Conservation (phyloP, 2,113 vertebrate genomes). For the Tachycineta bicolor region DNA sequence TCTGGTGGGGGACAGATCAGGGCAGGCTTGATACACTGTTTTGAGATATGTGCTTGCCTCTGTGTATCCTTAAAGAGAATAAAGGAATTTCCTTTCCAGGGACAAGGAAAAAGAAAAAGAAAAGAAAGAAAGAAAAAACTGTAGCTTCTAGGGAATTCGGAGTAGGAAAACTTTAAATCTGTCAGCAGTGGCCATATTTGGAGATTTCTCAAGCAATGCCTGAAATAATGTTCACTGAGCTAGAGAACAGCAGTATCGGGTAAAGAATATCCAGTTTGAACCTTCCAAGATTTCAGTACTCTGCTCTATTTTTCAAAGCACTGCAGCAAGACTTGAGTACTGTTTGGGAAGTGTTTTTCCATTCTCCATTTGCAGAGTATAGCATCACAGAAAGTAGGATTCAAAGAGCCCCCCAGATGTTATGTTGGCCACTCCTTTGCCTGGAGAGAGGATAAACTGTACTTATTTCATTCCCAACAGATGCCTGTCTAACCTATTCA, state of each 20-base stretch:
- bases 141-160: neutral
- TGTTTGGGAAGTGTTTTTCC: constrained; percentile 15
- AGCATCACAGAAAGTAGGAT: neutral
- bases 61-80: neutral
- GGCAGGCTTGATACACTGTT: neutral
- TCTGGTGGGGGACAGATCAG: neutral
- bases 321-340: neutral
- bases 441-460: constrained; percentile 21
- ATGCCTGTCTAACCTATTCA: constrained; percentile 19
- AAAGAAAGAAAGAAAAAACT: neutral
- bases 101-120: neutral
- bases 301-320: neutral
- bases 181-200: neutral
- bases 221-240: neutral
- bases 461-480: constrained; percentile 23
- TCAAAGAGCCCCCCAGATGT: constrained; percentile 19
- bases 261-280: neutral
- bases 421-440: constrained; percentile 20
- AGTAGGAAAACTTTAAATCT: neutral
- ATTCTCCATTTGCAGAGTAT: neutral
- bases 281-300: neutral
- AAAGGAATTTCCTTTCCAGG: neutral
- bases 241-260: neutral
- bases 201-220: neutral
- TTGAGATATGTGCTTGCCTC: neutral